Evolutionary conservation across 2,888 invertebrate species (phyloP).

Genomic region (Trachelus stipa): DNA sequence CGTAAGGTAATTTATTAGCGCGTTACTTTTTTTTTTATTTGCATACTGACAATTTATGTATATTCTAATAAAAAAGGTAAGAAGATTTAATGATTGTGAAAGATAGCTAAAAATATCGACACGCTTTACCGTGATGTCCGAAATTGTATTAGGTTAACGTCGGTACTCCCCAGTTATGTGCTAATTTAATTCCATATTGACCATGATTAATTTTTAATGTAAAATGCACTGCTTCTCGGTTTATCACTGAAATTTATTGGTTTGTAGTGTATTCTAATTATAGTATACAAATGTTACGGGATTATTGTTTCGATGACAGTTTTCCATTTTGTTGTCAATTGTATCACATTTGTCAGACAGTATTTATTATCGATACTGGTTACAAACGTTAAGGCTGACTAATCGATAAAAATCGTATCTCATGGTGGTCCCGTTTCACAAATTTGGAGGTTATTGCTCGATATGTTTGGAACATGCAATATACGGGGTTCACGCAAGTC

Average conservation of each 20-base stretch:
- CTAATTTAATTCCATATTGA: not conserved
- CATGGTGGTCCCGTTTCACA: not conserved
- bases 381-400: not conserved
- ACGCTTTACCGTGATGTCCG: not conserved
- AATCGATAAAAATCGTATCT: slow-evolving; percentile 4
- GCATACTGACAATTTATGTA: not conserved
- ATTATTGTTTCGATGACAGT: not conserved
- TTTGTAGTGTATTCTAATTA: not conserved
- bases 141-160: not conserved
- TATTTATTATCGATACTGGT: slow-evolving; percentile 1
- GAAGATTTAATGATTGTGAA: not conserved
- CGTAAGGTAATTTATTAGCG: not conserved
- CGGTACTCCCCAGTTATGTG: not conserved
- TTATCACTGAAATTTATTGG: not conserved
- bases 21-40: not conserved
- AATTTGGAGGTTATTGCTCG: slow-evolving; percentile 4
- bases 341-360: not conserved
- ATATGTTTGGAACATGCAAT: not conserved
- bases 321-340: not conserved
- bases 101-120: not conserved
- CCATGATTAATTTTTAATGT: not conserved
- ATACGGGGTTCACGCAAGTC: not conserved
- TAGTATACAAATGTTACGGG: not conserved
- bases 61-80: not conserved
- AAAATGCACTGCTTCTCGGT: not conserved